A percentile compares a stretch with the other conserved stretches of the same genome.
phyloP scores from a whole-genome alignment of 1,140 invertebrate species.

The Ridgeia piscesae region DNA sequence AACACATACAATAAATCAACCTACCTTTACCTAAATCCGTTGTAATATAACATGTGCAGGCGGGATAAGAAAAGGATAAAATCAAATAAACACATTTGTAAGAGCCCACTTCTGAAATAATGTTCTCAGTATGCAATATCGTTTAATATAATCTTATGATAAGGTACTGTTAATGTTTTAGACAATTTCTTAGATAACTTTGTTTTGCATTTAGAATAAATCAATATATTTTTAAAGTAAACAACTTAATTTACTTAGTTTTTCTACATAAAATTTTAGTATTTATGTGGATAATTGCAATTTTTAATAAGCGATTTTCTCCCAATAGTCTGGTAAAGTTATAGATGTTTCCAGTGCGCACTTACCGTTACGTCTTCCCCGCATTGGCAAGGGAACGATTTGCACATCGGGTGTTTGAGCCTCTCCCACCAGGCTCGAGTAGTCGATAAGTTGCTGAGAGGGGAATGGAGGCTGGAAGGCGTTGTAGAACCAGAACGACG shows the following conservation, averaged over 20 bases:
- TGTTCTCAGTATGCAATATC: neutral
- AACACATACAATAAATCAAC: neutral
- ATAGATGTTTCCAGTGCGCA: neutral
- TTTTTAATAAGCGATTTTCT: neutral
- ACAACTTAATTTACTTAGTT: too few relatives aligned
- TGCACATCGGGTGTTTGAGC: neutral
- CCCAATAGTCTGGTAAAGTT: neutral
- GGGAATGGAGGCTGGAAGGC: slow-evolving; percentile 2
- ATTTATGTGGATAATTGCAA: too few relatives aligned
- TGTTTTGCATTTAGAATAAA: too few relatives aligned
- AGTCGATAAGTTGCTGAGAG: neutral
- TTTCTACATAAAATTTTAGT: too few relatives aligned
- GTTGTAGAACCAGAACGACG: slow-evolving; percentile 19
- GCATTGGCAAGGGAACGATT: neutral
- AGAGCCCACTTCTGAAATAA: neutral
- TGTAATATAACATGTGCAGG: neutral
- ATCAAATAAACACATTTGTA: neutral
- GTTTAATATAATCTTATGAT: neutral
- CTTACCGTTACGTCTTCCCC: neutral
- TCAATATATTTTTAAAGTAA: too few relatives aligned
- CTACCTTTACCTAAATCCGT: neutral
- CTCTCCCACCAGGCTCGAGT: slow-evolving; percentile 14
- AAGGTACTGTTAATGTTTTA: neutral
- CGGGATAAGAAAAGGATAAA: neutral
- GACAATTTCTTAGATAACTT: neutral